Evolutionary conservation across 2,888 invertebrate species (phyloP), one percentile per base, ranked within the genome.

Genomic region (Trissolcus brochymenae): DNA sequence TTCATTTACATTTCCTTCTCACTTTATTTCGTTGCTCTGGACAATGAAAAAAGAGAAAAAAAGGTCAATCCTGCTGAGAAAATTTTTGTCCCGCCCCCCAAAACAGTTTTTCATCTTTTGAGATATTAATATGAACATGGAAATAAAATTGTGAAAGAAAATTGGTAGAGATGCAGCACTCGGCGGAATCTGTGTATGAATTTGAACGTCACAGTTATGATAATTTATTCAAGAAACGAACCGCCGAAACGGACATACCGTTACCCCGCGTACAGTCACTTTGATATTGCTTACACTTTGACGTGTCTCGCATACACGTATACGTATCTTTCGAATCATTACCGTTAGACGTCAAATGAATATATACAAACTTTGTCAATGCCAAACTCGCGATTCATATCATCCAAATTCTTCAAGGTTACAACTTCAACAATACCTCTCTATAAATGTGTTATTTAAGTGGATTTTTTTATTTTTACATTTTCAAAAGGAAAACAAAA

Each of bases 161-260:
- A 46, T 46, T 16, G 16, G 6, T 14, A 35, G 35, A 35, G 35
- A 35, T 35, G 35, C 35, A 35, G 7, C 35, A 9, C 35, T 7
- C 35, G 35, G 35, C 35, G 35, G 35, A 35, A 35, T 35, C 9
- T 35, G 35, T 50, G 57, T 76, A 74, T 71, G 67, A 76, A 62
- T 70, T 25, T 16, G 60, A 61, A 16, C 68, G 76, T 80, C 80
- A 76, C 78, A 82, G 80, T 83, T 82, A 82, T 71, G 81, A 82
- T 85, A 85, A 85, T 85, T 82, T 85, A 85, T 85, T 85, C 85
- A 79, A 79, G 80, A 81, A 81, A 81, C 78, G 81, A 83, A 82
- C 62, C 80, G 82, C 83, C 86, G 80, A 85, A 85, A 85, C 80
- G 80, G 71, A 17, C 82, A 78, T 87, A 86, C 87, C 87, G 87